Evolutionary conservation across 2,888 invertebrate species (phyloP), one percentile per base, ranked within the genome.

Genomic region (Torymus tubicola): DNA sequence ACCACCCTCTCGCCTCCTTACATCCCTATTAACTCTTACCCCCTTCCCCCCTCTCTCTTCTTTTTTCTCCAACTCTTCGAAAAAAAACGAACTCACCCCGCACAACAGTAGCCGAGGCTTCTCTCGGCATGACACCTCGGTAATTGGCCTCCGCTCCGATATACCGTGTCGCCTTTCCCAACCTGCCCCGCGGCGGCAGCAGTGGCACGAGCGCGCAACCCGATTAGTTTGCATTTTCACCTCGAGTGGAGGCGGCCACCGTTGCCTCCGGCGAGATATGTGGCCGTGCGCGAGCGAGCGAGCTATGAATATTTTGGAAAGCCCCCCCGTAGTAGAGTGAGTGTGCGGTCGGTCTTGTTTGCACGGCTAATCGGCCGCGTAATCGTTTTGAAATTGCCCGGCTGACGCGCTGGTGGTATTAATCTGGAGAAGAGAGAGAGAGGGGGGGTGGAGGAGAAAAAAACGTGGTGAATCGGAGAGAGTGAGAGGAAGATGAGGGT

Each of bases 191-290:
- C 24, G 24, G 24, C 24, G 24, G 24, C 24, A 24, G n/a, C 24
- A 24, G 2, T 24, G 24, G 24, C 24, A 3, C 24, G 67, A 14
- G 61, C 31, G 63, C 63, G 55, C 58, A 82, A 82, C 82, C 82
- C 84, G 85, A 87, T 86, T 86, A 83, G 86, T 87, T 84, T 86
- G 85, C 84, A 85, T 86, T 85, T 83, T 86, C 82, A 84, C 83
- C 83, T 83, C 76, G 78, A 83, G 78, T 61, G 79, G 24, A 24
- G 24, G 24, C 24, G 24, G 2, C 24, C 24, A 3, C 24, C 24
- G n/a, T 70, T 67, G 67, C 69, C 63, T 67, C 53, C 52, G 72
- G 63, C 80, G 68, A 58, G 70, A 65, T 78, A 71, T 72, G 68
- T 53, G 67, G 10, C n/a, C 4, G 21, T 2, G 67, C 31, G 74